Conservation (phyloP, 1,140 invertebrate species). For the Agraylea sexmaculata region DNA sequence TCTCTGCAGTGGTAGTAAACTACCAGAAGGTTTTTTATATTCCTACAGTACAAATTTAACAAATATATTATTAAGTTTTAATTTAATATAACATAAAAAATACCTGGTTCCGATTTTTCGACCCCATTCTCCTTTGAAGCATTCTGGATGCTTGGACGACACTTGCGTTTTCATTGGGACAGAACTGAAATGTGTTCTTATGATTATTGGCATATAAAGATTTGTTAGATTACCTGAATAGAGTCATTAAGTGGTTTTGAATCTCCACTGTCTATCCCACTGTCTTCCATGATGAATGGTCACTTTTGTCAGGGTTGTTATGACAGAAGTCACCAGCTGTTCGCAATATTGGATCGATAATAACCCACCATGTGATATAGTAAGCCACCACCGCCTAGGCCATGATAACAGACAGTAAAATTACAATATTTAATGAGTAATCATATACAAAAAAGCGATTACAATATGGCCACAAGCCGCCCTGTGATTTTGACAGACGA, state of each 20-base stretch:
- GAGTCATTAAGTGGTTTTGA: conserved; percentile 38
- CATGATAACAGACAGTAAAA: too few relatives aligned
- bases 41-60: conserved; percentile 27
- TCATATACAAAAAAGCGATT: too few relatives aligned
- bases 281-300: conserved; percentile 44
- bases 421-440: too few relatives aligned
- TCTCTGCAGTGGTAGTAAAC: conserved; percentile 46
- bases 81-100: conserved; percentile 7
- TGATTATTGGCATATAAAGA: conserved; percentile 11
- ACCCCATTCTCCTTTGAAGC: conserved; percentile 15
- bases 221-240: conserved; percentile 31
- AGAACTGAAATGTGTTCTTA: conserved; percentile 16
- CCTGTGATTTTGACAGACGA: too few relatives aligned
- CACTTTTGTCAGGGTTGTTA: too few relatives aligned
- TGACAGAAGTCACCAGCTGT: too few relatives aligned
- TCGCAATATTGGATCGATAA: too few relatives aligned
- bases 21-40: conserved; percentile 40
- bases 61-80: background rate
- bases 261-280: conserved; percentile 52
- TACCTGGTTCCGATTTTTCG: conserved; percentile 20
- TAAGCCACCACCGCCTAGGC: too few relatives aligned
- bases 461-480: too few relatives aligned
- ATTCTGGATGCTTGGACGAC: conserved; percentile 14
- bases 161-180: conserved; percentile 7
- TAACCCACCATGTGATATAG: too few relatives aligned